These are phyloP conservation scores for Aquatica leii DNA, from an alignment of 2,888 invertebrate genomes.

Conservation along the genomic window DNA sequence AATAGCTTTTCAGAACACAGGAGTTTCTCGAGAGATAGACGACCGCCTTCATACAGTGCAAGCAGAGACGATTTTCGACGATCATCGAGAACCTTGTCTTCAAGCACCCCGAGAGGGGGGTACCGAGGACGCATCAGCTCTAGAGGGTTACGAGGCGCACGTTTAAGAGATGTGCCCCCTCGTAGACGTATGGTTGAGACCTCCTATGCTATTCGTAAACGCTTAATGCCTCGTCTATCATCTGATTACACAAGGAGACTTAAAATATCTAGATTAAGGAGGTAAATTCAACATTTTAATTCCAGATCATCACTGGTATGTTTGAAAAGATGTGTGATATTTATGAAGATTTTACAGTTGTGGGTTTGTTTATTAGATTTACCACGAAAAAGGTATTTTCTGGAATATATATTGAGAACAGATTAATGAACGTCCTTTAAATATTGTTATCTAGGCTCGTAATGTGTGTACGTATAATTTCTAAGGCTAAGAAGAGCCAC, in stretches of 20 bases:
- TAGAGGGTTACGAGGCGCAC: constrained; percentile 61
- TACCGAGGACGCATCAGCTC: constrained; percentile 52
- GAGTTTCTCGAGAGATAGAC: constrained; percentile 63
- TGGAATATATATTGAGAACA: neutral
- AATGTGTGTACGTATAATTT: neutral
- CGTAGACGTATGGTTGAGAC: constrained; percentile 66
- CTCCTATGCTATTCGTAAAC: constrained; percentile 66
- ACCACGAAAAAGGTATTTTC: neutral
- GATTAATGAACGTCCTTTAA: neutral
- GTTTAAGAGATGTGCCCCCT: constrained; percentile 64
- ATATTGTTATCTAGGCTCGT: neutral
- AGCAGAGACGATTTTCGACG: constrained; percentile 58
- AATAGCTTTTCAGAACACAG: constrained; percentile 65
- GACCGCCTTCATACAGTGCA: constrained; percentile 49
- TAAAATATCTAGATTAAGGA: constrained; percentile 60
- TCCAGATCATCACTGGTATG: constrained; percentile 30
- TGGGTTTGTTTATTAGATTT: constrained; percentile 12
- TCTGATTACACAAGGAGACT: constrained; percentile 59
- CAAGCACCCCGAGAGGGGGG: constrained; percentile 53
- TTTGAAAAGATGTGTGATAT: constrained; percentile 33
- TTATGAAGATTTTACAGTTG: constrained; percentile 15
- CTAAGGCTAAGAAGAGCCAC: constrained; percentile 4
- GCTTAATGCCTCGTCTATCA: constrained; percentile 57
- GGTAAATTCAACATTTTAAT: constrained; percentile 55
- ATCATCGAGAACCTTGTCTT: constrained; percentile 51